Evolutionary conservation across 1,140 invertebrate genomes (phyloP).

Genomic region (Tetragonula clypearis): DNA sequence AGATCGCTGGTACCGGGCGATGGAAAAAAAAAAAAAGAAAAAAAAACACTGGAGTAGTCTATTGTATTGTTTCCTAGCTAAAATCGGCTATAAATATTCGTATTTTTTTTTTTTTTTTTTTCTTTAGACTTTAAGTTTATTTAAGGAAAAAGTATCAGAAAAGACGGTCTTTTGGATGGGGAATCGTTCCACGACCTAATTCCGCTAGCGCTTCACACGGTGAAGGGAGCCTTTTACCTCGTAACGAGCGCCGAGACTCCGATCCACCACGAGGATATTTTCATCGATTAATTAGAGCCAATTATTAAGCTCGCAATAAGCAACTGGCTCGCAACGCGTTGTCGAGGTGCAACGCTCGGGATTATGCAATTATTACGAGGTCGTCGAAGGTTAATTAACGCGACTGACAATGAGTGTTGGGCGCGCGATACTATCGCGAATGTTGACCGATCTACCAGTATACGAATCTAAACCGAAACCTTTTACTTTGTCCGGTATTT

Average conservation of each 20-base stretch:
- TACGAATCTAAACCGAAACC: background rate
- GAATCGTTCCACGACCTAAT: conserved; percentile 31
- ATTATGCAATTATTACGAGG: conserved; percentile 58
- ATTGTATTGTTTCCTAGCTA: too few species aligned
- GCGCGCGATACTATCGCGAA: conserved; percentile 31
- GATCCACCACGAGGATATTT: background rate
- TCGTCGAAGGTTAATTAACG: conserved; percentile 60
- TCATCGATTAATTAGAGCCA: conserved; percentile 13
- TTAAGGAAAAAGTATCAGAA: background rate
- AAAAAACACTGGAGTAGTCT: too few species aligned
- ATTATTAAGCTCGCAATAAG: conserved; percentile 19
- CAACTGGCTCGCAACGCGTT: background rate
- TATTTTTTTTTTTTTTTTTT: background rate
- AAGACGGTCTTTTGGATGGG: background rate
- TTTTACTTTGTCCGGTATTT: too few species aligned
- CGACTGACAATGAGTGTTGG: background rate
- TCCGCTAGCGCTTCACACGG: background rate
- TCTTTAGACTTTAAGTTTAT: background rate
- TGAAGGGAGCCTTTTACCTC: conserved; percentile 26
- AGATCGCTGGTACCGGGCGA: background rate
- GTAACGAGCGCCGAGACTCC: background rate
- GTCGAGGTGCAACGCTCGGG: conserved; percentile 13
- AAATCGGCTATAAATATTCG: background rate
- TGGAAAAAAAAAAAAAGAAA: too few species aligned
- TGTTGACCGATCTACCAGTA: background rate